Conservation (phyloP, 2,797 vertebrate species). For the Acridotheres tristis region DNA sequence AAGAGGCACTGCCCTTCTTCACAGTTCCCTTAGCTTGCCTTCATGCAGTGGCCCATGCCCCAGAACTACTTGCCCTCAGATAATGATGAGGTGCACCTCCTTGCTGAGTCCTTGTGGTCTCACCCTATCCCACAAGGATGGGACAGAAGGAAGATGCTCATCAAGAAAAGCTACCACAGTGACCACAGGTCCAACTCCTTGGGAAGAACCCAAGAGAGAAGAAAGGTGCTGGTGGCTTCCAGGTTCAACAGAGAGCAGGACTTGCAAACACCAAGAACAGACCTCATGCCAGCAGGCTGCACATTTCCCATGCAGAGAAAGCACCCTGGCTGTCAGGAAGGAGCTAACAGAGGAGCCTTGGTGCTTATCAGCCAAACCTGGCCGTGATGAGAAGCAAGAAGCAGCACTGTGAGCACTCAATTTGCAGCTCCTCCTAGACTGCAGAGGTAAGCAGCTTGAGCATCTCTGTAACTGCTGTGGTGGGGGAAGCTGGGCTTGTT, state of each 20-base stretch:
- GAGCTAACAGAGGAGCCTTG: not conserved
- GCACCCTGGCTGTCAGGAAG: not conserved
- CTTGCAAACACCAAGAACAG: not conserved
- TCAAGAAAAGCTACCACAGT: not conserved
- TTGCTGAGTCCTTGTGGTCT: not conserved
- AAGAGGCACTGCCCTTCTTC: not conserved
- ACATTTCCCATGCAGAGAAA: not conserved
- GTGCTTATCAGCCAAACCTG: not conserved
- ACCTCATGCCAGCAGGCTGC: not conserved
- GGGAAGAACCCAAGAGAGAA: not conserved
- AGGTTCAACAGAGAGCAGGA: not conserved
- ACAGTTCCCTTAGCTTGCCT: not conserved
- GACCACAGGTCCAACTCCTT: not conserved
- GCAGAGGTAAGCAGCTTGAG: not conserved
- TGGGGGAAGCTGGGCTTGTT: not conserved
- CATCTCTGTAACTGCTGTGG: not conserved
- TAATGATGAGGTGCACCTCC: not conserved
- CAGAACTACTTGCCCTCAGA: not conserved
- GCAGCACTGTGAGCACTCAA: not conserved
- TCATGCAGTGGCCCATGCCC: not conserved
- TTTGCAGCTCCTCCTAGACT: not conserved
- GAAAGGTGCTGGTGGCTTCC: not conserved
- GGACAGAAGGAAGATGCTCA: not conserved
- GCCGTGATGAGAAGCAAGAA: not conserved
- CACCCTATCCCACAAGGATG: fast-evolving